Conservation (phyloP, 2,113 vertebrate genomes). For the Hemicordylus capensis region DNA sequence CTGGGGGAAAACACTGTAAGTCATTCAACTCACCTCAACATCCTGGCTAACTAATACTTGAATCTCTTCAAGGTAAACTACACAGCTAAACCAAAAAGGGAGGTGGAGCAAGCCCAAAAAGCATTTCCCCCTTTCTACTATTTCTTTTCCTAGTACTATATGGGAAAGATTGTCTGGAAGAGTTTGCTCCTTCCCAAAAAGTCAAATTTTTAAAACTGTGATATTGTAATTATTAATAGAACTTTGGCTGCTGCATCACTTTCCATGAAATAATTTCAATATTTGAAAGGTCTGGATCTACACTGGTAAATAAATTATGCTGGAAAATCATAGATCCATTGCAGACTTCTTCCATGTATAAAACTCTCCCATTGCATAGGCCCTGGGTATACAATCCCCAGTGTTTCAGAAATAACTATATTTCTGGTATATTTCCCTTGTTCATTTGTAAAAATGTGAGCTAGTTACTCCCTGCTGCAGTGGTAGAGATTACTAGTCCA, state of each 20-base stretch:
- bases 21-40: slow-evolving; percentile 35
- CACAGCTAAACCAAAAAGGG: background rate
- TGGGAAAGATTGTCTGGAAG: background rate
- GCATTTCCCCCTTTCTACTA: background rate
- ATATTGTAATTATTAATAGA: background rate
- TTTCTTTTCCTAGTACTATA: background rate
- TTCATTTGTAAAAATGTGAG: background rate
- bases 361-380: too few relatives aligned
- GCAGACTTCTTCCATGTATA: background rate
- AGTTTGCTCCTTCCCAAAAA: background rate
- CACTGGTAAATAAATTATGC: background rate
- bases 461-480: background rate
- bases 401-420: background rate
- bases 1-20: slow-evolving; percentile 17
- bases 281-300: background rate
- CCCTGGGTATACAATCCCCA: too few relatives aligned
- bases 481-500: background rate
- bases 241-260: background rate
- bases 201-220: background rate
- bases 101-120: background rate
- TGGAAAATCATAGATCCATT: background rate
- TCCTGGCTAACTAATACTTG: background rate
- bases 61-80: slow-evolving; percentile 8
- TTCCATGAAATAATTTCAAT: background rate
- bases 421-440: background rate